Base-by-base conservation (phyloP, 2,797 vertebrate genomes). In the Coregonus ussuriensis region DNA sequence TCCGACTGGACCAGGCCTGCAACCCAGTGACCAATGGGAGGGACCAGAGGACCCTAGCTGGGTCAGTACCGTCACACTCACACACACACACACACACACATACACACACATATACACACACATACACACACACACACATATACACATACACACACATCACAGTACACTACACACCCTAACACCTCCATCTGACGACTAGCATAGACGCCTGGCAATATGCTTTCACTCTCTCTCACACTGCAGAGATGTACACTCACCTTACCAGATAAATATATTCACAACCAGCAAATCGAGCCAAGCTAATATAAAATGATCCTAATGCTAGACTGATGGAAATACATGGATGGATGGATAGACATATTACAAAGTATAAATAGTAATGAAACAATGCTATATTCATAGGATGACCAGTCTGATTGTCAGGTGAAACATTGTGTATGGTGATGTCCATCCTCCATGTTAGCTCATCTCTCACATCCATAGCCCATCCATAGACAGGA, bases 1-100 rank as follows among this genome's bases (percentile, higher is more conserved):
- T 95, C 92, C 93, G 95, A 95, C 95, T 95, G 93, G 93, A 92
- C 77, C 89, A 84, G 85, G 84, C 81, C 89, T 85, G 77, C 88
- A 91, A 87, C 87, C 86, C 74, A 79, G 86, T 91, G 90, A 93
- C 91, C 92, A 91, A 86, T 83, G 71, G 71, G 78, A 82, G 88
- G 80, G 83, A 82, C 82, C 80, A 77, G 76, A 80, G 76, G 93
- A 81, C 74, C 85, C 78, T 83, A 78, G 83, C 85, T 82, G 85
- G 65, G 79, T 86, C 84, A 79, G 86, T 86, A 84, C 77, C 77
- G 47, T 69, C 81, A 71, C 75, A 79, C 85, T 73, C 75, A 69
- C 76, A 62, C 77, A 80, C 85, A 78, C 77, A 72, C 56, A 77
- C 71, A 79, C 77, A 56, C 72, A 53, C 41, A 33, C 47, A 72